These are phyloP conservation scores for Cataglyphis albicans DNA, from an alignment of 2,888 invertebrate species.

Conservation along the genomic window DNA sequence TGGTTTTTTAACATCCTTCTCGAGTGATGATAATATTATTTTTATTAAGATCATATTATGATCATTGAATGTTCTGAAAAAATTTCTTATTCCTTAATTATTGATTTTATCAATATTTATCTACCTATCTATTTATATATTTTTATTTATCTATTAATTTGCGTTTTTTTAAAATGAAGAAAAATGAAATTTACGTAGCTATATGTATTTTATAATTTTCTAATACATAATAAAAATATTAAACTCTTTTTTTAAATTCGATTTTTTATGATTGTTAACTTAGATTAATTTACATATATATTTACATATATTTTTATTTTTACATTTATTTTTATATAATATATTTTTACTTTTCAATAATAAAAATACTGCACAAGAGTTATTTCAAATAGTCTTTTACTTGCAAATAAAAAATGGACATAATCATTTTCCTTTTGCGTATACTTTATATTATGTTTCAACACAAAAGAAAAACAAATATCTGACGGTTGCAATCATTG, in stretches of 20 bases:
- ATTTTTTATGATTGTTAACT: not conserved
- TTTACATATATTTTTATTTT: not conserved
- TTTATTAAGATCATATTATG: not conserved
- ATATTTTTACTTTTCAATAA: not conserved
- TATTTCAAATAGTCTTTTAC: not conserved
- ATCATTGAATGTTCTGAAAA: not conserved
- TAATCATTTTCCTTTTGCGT: not conserved
- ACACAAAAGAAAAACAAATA: not conserved
- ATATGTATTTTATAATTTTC: not conserved
- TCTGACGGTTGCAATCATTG: slow-evolving; percentile 6
- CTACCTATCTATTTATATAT: too few species aligned
- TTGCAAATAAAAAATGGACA: not conserved
- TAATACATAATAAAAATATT: not conserved
- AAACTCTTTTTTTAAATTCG: not conserved
- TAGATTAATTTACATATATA: not conserved
- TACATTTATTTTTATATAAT: too few species aligned
- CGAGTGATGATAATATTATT: not conserved
- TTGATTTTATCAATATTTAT: not conserved
- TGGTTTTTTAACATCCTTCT: not conserved
- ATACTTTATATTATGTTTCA: not conserved
- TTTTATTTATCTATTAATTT: not conserved
- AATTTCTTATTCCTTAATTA: not conserved
- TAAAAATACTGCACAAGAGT: not conserved
- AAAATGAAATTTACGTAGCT: not conserved
- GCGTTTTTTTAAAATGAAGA: not conserved